Base-by-base conservation (phyloP, 2,888 invertebrate species). In the Temnothorax unifasciatus region DNA sequence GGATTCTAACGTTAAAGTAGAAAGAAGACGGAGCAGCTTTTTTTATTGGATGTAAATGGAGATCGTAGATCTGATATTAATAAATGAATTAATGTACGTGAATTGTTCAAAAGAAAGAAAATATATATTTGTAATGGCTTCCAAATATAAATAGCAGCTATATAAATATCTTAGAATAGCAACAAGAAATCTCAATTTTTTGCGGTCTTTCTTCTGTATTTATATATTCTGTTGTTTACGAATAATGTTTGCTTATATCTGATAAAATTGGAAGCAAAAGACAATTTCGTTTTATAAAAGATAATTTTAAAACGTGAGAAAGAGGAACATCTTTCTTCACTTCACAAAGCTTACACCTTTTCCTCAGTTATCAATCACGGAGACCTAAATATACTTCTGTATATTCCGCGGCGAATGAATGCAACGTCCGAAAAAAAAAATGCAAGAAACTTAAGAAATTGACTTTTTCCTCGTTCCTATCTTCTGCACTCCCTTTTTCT, bases 391-490 rank as follows among this genome's bases (percentile, higher is more conserved):
- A 1, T 21, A 29, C 29, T 29, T 29, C 3, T 29, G 2, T 29
- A 29, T 3, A 29, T 29, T 29, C 29, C 29, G 15, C 25, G n/a
- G n/a, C 9, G 9, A 61, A 63, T n/a, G 15, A 41, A 41, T 25
- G 25, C 18, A 18, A 13, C n/a, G 29, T 57, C 21, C 21, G 18
- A 21, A 75, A 75, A 21, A 75, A 75, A 52, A 47, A 29, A 29
- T n/a, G 29, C 25, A 29, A 3, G 15, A 34, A 57, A 59, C 29
- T 59, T 64, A 11, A 34, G 8, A 59, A 41, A 47, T 79, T 34
- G 59, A 59, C 34, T 47, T 47, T 59, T 81, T 68, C 54, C 34
- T 52, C 9, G 41, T 38, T 38, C 41, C 34, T 47, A 47, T 34
- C 18, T 54, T 15, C 44, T 18, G 8, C 5, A 2, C 29, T 3